Base-by-base conservation (phyloP, 2,797 vertebrate species). In the Ambastaia sidthimunki region DNA sequence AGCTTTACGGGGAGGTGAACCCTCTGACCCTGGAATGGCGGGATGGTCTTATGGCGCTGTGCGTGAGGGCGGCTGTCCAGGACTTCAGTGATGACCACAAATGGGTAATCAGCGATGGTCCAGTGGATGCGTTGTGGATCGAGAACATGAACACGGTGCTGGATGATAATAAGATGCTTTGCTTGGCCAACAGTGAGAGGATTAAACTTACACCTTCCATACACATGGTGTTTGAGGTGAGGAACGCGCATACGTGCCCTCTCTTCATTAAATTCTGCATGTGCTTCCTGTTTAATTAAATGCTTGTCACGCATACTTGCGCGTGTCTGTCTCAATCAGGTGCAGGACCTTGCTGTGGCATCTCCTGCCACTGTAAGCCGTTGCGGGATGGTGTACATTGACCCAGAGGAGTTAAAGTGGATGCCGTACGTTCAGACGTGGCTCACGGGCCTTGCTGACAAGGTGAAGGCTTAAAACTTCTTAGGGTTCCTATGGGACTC, bases 161-260 rank as follows among this genome's bases (percentile, higher is more conserved):
- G 88, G 96, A 97, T 63, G 96, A 97, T 86, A 97, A 97, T 87
- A 97, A 96, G 89, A 96, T 96, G 95, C 94, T 97, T 65, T 97
- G 96, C 80, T 87, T 97, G 88, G 96, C 96, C 11, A 97, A 96
- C 88, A 95, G 95, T 76, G 96, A 97, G 85, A 89, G 96, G 81
- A 97, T 97, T 89, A 97, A 96, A 86, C 94, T 97, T 50, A 96
- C 94, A 0, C 87, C 93, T 18, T 91, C 94, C n/a, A 94, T 96
- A 74, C 96, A 96, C 85, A 96, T 97, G 95, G 21, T 97, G 84
- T 97, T 97, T 89, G 96, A 97, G 94, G 96, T 97, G 65, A 85
- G 88, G 73, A 54, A 31, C 18, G 25, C 55, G 5, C 19, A 50
- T 50, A 65, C 23, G 10, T 7, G 19, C 1, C 10, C 5, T 6